Evolutionary conservation across 2,113 vertebrate genomes (phyloP).

Genomic region (Parus major): DNA sequence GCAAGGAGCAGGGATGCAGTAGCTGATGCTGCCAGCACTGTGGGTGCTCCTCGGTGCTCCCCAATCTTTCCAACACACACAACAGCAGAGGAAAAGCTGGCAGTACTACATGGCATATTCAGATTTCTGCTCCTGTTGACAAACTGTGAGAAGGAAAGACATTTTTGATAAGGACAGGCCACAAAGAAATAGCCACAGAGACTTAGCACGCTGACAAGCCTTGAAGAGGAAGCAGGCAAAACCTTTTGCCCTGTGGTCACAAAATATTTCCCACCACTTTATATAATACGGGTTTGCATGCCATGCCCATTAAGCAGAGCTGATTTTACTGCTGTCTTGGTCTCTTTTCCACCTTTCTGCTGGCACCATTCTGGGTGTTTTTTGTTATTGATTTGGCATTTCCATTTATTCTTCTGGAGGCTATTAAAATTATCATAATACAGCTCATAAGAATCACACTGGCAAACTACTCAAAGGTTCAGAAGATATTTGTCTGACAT

Average conservation of each 20-base stretch:
- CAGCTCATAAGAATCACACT: background rate
- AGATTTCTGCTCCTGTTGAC: background rate
- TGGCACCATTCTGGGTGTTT: background rate
- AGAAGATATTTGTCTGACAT: background rate
- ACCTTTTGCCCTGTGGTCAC: background rate
- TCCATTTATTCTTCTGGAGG: background rate
- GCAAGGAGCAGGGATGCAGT: background rate
- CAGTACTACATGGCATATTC: rapidly evolving
- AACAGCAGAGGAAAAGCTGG: background rate
- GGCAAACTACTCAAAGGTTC: background rate
- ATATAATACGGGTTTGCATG: background rate
- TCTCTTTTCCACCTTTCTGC: background rate
- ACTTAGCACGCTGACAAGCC: background rate
- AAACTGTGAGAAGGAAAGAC: background rate
- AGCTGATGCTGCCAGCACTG: background rate
- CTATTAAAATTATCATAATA: background rate
- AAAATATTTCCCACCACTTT: background rate
- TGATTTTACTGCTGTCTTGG: background rate
- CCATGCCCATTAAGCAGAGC: background rate
- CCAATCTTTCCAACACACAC: background rate
- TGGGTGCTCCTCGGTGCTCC: background rate
- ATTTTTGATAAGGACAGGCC: background rate
- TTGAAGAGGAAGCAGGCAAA: background rate
- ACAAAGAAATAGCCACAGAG: background rate
- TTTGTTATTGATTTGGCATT: background rate